These are phyloP conservation scores for Apamea crenata DNA, from an alignment of 2,888 invertebrate species.

Conservation along the genomic window DNA sequence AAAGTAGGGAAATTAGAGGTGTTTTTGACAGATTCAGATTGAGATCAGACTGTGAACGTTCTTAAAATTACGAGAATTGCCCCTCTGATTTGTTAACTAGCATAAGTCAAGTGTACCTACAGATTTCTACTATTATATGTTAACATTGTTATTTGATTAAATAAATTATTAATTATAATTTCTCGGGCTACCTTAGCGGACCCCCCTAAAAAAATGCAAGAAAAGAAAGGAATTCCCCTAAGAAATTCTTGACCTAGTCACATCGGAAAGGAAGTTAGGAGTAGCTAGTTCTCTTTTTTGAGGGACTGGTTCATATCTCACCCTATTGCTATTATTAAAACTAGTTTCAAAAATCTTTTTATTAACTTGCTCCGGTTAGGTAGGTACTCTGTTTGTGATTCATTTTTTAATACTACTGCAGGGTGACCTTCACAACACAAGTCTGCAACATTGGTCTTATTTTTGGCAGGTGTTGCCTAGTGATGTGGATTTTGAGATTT, in stretches of 20 bases:
- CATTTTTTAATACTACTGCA: background rate
- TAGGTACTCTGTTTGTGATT: background rate
- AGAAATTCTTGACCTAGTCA: background rate
- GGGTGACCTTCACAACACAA: conserved; percentile 12
- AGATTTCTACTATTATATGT: too few species aligned
- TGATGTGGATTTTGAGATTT: background rate
- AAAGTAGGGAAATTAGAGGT: too few species aligned
- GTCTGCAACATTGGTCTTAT: background rate
- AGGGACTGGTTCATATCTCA: background rate
- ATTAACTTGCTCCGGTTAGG: background rate
- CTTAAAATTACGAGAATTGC: too few species aligned
- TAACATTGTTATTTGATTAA: too few species aligned
- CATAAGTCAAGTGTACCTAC: too few species aligned
- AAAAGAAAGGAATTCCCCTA: too few species aligned
- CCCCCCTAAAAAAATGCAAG: too few species aligned
- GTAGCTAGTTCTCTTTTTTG: background rate
- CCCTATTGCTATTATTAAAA: conserved; percentile 3
- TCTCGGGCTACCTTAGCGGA: too few species aligned
- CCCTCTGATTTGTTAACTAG: too few species aligned
- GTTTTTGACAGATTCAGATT: too few species aligned
- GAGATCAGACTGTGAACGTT: too few species aligned
- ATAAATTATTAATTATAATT: too few species aligned
- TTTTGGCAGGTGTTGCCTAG: conserved; percentile 12
- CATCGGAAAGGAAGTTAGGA: background rate
- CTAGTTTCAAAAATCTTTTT: background rate